Evolutionary conservation across 2,797 vertebrate genomes (phyloP), one percentile per base, ranked within the genome.

Genomic region (Myotis daubentonii): DNA sequence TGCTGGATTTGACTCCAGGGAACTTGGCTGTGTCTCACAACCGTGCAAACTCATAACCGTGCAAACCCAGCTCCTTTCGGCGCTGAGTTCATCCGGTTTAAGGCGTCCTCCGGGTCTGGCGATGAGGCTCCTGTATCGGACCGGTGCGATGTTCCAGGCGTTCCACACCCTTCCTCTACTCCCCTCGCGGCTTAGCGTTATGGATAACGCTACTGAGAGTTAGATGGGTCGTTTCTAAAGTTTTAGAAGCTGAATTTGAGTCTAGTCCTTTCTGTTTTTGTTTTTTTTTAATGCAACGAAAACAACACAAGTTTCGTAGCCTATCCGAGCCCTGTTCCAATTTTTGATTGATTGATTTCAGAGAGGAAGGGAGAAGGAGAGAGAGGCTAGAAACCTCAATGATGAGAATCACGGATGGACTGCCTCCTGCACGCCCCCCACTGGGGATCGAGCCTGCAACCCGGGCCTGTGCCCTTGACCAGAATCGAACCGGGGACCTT

Each of bases 41-140:
- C 13, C 25, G 0, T 1, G 3, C 3, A 7, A 38, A 44, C 44
- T 17, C 16, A 66, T 41, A 1, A 6, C 10, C 20, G 1, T 1
- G 5, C 7, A 9, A 41, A 62, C 44, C 49, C 47, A 33, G 0
- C 36, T 83, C 51, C 60, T 47, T 8, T 51, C 3, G 15, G 80
- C 2, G 1, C 16, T 15, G 38, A 7, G 19, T 36, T 22, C 25
- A 8, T 22, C 84, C n/a, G 68, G 49, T 25, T 20, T 8, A 17
- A 2, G 33, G 17, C 23, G 6, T 22, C 66, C 47, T 81, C 25
- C 3, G 2, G 30, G 85, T 17, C 81, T 70, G 5, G 20, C 0
- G 0, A 0, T 7, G 75, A 49, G 51, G 57, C 12, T n/a, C 17
- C 17, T 30, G 0, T 15, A 5, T 36, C 41, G 41, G 36, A 22